Percentiles rank a stretch among this genome's conserved stretches.
Conservation (phyloP, 1,140 invertebrate genomes). For the Aphis craccivora region DNA sequence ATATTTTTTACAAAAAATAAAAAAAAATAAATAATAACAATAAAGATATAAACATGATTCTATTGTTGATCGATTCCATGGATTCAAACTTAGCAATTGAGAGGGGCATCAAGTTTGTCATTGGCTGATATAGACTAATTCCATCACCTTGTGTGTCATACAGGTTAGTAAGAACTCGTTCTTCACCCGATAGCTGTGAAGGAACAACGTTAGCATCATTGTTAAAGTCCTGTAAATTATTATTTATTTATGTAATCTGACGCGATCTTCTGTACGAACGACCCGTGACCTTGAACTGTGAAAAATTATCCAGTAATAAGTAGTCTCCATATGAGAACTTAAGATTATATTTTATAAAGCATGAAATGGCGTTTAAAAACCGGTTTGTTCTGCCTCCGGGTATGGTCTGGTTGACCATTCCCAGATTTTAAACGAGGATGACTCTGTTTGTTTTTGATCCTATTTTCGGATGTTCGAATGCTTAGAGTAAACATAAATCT, state of each 20-base stretch:
- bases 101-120: constrained; percentile 14
- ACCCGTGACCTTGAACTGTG: constrained; percentile 52
- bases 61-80: constrained; percentile 15
- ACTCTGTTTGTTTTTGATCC: constrained; percentile 42
- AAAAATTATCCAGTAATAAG: constrained; percentile 34
- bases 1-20: constrained; percentile 10
- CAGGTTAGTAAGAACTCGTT: constrained; percentile 40
- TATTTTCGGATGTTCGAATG: constrained; percentile 38
- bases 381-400: constrained; percentile 29
- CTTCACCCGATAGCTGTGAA: not conserved
- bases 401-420: not conserved
- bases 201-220: constrained; percentile 28
- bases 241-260: constrained; percentile 46
- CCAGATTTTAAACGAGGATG: constrained; percentile 28
- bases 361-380: constrained; percentile 22
- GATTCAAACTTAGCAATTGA: constrained; percentile 31
- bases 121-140: constrained; percentile 44
- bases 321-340: not conserved
- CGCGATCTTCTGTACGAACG: not conserved
- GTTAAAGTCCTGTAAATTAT: constrained; percentile 42
- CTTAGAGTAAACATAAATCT: constrained; percentile 14
- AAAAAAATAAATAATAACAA: not conserved
- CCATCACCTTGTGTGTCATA: constrained; percentile 34
- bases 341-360: constrained; percentile 20
- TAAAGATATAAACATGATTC: constrained; percentile 12